phyloP scores from a whole-genome alignment of 2,113 vertebrate species.

The Nansenia antarctica region DNA sequence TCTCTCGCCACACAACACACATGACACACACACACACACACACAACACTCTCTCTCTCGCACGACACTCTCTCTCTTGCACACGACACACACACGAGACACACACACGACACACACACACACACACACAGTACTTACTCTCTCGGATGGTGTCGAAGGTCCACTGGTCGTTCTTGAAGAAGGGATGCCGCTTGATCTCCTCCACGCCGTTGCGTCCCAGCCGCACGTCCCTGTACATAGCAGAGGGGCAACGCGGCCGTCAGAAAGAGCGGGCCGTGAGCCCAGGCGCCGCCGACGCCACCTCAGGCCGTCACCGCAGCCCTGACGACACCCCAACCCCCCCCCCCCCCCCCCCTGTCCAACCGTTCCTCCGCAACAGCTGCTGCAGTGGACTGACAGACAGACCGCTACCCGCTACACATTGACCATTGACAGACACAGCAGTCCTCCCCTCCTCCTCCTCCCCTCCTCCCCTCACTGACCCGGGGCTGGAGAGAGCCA shows the following conservation, averaged over 20 bases:
- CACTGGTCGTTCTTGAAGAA: slow-evolving; percentile 98
- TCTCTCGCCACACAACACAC: too few relatives aligned
- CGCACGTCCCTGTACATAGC: slow-evolving; percentile 50
- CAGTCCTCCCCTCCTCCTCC: slow-evolving; percentile 9
- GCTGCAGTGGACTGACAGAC: slow-evolving; percentile 50
- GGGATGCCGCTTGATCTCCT: slow-evolving; percentile 92
- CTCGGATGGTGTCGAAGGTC: slow-evolving; percentile 95
- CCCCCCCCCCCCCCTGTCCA: too few relatives aligned
- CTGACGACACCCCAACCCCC: slow-evolving; percentile 25
- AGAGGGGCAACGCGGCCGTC: slow-evolving; percentile 3
- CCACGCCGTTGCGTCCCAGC: slow-evolving; percentile 82
- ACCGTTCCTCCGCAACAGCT: slow-evolving; percentile 47
- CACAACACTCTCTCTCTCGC: not conserved
- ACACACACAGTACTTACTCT: slow-evolving; percentile 45
- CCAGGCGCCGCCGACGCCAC: too few relatives aligned
- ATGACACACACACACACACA: not conserved
- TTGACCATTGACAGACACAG: slow-evolving; percentile 15
- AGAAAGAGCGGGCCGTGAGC: not conserved
- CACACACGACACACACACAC: slow-evolving; percentile 19
- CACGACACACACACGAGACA: not conserved
- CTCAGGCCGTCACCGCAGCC: too few relatives aligned
- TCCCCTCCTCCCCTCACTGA: slow-evolving; percentile 4
- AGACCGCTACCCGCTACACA: not conserved
- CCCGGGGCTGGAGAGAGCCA: not conserved
- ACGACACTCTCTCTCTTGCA: too few relatives aligned